Evolutionary conservation across 2,797 vertebrate species (phyloP).

Genomic region (Cossypha heuglini): DNA sequence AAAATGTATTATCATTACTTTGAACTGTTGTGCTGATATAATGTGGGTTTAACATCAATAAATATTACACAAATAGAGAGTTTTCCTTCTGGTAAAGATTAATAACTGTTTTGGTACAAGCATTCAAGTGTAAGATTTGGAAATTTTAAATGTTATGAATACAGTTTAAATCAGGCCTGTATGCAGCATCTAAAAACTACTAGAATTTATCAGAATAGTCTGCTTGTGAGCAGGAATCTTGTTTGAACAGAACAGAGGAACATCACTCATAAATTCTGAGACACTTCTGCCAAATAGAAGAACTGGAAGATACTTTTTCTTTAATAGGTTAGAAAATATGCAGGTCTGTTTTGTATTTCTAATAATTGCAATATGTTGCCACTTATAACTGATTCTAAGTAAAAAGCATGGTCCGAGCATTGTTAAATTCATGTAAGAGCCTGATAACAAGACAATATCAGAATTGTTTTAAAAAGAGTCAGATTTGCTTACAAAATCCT

Average conservation of each 20-base stretch:
- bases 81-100: conserved; percentile 47
- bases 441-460: not conserved
- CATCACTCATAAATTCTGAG: not conserved
- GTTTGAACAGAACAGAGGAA: not conserved
- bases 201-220: not conserved
- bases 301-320: not conserved
- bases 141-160: not conserved
- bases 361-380: not conserved
- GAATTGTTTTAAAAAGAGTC: not conserved
- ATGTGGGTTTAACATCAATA: conserved; percentile 81
- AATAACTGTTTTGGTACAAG: conserved; percentile 22
- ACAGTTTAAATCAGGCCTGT: not conserved
- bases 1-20: conserved; percentile 76
- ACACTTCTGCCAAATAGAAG: not conserved
- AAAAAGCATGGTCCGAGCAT: not conserved
- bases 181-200: not conserved
- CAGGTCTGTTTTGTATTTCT: not conserved
- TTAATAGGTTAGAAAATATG: not conserved
- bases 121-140: not conserved
- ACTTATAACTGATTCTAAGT: not conserved
- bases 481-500: not conserved
- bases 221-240: not conserved
- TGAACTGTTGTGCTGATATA: conserved; percentile 79
- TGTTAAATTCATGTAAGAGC: not conserved
- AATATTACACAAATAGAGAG: conserved; percentile 75